These are phyloP conservation scores for Stylophora pistillata DNA, from an alignment of 64 coral and sea anemone species.

Conservation along the genomic window DNA sequence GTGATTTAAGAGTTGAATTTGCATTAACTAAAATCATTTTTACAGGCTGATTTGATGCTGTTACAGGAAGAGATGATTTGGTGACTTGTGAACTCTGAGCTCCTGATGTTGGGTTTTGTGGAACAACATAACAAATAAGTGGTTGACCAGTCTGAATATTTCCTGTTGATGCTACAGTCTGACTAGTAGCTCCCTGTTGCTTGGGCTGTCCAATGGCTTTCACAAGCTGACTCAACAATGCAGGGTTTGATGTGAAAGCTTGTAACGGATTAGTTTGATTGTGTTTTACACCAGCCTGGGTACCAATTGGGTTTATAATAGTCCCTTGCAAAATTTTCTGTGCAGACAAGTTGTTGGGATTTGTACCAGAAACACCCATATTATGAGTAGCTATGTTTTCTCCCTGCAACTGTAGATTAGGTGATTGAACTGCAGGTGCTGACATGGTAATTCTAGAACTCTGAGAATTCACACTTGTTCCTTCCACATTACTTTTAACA, in stretches of 20 bases:
- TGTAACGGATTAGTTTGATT: constrained; percentile 30
- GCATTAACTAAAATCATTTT: constrained; percentile 68
- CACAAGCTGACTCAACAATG: constrained; percentile 22
- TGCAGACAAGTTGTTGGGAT: not conserved
- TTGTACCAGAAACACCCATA: not conserved
- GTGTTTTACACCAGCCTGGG: not conserved
- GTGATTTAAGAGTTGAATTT: constrained; percentile 22
- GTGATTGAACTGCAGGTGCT: constrained; percentile 6
- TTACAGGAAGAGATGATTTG: not conserved
- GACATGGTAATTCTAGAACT: not conserved
- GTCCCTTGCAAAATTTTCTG: constrained; percentile 5
- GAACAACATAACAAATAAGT: constrained; percentile 42
- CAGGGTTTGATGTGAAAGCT: constrained; percentile 27
- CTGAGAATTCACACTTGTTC: constrained; percentile 6
- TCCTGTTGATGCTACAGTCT: not conserved
- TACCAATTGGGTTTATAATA: not conserved
- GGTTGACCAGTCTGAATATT: constrained; percentile 26
- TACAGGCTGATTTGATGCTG: constrained; percentile 32
- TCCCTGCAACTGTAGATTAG: not conserved
- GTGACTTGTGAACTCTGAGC: constrained; percentile 7
- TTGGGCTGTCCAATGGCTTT: constrained; percentile 40
- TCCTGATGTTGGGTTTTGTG: constrained; percentile 30
- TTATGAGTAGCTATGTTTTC: not conserved
- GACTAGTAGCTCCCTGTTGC: not conserved
- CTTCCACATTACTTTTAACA: constrained; percentile 12